phyloP scores from a whole-genome alignment of 2,888 invertebrate genomes.

The Cephus rjabovi region DNA sequence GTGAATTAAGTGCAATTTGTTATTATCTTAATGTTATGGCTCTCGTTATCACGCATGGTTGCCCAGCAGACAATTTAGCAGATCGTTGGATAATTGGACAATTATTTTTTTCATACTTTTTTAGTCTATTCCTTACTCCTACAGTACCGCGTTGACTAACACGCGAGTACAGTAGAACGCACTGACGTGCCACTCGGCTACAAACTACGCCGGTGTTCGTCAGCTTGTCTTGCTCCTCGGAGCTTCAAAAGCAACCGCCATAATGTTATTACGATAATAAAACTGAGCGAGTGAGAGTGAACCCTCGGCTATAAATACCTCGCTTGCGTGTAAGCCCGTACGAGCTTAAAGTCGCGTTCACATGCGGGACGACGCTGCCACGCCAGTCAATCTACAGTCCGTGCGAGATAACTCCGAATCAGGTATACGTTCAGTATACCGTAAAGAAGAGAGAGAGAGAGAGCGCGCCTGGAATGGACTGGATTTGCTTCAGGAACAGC shows the following conservation, averaged over 20 bases:
- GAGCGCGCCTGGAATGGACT: not conserved
- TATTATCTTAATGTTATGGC: not conserved
- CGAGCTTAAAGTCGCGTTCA: not conserved
- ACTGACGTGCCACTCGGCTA: not conserved
- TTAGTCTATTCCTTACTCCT: not conserved
- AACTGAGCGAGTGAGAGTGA: constrained; percentile 53
- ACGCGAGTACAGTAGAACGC: not conserved
- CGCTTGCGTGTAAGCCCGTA: constrained; percentile 13
- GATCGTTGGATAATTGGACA: not conserved
- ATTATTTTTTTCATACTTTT: not conserved
- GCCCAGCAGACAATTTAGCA: not conserved
- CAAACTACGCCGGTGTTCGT: constrained; percentile 2
- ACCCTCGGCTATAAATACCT: constrained; percentile 53
- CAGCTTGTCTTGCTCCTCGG: constrained; percentile 26
- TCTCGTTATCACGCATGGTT: not conserved
- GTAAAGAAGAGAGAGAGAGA: not conserved
- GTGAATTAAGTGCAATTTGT: no score
- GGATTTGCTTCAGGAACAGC: not conserved
- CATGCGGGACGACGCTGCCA: not conserved
- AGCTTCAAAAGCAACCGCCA: constrained; percentile 58
- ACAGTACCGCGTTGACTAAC: not conserved
- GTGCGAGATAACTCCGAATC: not conserved
- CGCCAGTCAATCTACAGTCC: not conserved
- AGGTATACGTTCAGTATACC: not conserved
- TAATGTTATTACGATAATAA: constrained; percentile 63